These are phyloP conservation scores for Lutraria rhynchaena DNA, from an alignment of 1,140 invertebrate species.

Conservation along the genomic window DNA sequence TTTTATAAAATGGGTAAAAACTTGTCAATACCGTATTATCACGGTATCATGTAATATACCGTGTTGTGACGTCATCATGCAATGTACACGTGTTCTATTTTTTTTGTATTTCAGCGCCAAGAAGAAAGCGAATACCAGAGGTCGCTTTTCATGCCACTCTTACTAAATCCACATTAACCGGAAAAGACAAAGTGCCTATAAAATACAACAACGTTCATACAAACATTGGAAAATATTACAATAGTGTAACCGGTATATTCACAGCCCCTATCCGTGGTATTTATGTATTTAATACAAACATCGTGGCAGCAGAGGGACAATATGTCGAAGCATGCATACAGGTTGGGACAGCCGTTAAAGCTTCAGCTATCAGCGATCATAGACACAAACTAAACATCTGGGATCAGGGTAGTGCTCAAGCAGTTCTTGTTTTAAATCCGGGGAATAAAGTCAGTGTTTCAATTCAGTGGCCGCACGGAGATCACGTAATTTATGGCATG, in stretches of 20 bases:
- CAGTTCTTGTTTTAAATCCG: background rate
- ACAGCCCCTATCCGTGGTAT: background rate
- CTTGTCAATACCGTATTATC: too few species aligned
- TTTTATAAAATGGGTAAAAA: too few species aligned
- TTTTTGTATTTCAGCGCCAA: too few species aligned
- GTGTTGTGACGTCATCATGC: too few species aligned
- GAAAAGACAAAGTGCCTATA: background rate
- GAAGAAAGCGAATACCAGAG: background rate
- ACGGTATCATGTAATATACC: too few species aligned
- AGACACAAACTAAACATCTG: background rate
- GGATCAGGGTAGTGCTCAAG: background rate
- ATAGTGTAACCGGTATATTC: conserved; percentile 4
- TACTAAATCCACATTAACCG: background rate
- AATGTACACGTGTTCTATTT: too few species aligned
- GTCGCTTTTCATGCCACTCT: conserved; percentile 11
- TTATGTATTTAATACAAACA: conserved; percentile 7
- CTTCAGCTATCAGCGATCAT: conserved; percentile 14
- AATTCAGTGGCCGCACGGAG: conserved; percentile 9
- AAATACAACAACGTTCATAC: conserved; percentile 3
- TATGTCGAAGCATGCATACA: conserved; percentile 20
- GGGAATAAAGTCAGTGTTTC: conserved; percentile 3
- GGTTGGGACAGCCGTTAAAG: background rate
- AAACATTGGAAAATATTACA: background rate
- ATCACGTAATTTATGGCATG: background rate
- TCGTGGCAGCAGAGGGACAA: conserved; percentile 4